phyloP scores from a whole-genome alignment of 2,113 vertebrate species.

The Passer montanus region DNA sequence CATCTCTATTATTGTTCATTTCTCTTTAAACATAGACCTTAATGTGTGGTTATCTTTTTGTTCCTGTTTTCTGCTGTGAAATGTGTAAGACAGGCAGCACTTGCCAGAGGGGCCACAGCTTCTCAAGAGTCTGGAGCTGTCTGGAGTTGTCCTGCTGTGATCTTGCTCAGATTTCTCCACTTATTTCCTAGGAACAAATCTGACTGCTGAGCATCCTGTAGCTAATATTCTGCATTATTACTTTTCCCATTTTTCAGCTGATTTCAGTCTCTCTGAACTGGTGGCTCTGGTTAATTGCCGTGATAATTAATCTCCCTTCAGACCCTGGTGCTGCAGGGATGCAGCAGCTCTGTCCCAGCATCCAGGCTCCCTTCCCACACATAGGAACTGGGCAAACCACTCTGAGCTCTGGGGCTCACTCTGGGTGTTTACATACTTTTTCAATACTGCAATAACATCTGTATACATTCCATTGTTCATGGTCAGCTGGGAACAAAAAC shows the following conservation, averaged over 20 bases:
- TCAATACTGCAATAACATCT: not conserved
- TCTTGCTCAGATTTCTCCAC: not conserved
- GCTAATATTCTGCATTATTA: not conserved
- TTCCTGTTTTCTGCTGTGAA: not conserved
- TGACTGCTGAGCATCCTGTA: not conserved
- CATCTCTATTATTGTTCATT: not conserved
- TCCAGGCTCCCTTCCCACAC: not conserved
- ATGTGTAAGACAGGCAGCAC: not conserved
- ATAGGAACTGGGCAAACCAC: not conserved
- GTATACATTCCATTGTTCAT: not conserved
- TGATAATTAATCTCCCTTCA: not conserved
- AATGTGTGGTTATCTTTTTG: not conserved
- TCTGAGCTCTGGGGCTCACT: not conserved
- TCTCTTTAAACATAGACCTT: not conserved
- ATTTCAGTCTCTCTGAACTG: not conserved
- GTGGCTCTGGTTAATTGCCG: not conserved
- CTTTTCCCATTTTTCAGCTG: not conserved
- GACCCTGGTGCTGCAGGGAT: not conserved
- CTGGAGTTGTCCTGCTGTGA: not conserved
- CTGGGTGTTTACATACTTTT: not conserved
- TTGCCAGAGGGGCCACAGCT: not conserved
- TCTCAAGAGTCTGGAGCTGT: not conserved
- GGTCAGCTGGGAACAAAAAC: not conserved
- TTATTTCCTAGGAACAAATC: not conserved
- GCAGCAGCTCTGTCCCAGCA: not conserved